Conservation (phyloP, 2,113 vertebrate genomes). For the Menidia beryllina region DNA sequence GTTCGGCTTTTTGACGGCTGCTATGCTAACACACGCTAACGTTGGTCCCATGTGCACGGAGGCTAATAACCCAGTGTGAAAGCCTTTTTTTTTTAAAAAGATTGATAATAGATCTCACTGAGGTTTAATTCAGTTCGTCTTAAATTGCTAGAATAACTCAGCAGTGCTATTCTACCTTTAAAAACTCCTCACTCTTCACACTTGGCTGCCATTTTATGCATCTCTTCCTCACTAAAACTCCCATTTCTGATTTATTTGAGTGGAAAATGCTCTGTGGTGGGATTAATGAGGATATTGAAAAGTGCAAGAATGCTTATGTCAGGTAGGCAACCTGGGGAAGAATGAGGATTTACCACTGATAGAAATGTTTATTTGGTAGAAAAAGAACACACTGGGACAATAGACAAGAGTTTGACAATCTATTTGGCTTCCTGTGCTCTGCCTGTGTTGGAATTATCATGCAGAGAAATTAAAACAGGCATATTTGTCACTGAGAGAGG, state of each 20-base stretch:
- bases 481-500: not conserved
- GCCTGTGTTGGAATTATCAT: constrained; percentile 1
- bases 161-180: not conserved
- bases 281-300: not conserved
- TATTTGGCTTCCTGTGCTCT: not conserved
- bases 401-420: not conserved
- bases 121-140: not conserved
- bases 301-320: not conserved
- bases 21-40: not conserved
- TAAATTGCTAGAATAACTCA: not conserved
- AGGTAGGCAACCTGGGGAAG: not conserved
- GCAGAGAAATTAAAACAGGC: not conserved
- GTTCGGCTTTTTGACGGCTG: not conserved
- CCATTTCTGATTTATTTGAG: not conserved
- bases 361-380: not conserved
- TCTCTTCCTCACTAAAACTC: not conserved
- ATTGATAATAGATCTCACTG: not conserved
- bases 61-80: not conserved
- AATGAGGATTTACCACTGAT: not conserved
- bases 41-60: not conserved
- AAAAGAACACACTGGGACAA: not conserved
- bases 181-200: not conserved
- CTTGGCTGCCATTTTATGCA: not conserved
- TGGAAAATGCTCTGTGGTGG: not conserved
- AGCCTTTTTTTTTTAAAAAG: not conserved